Evolutionary conservation across 1,140 invertebrate genomes (phyloP), one percentile per base, ranked within the genome.

Genomic region (Drosophila prosaltans): DNA sequence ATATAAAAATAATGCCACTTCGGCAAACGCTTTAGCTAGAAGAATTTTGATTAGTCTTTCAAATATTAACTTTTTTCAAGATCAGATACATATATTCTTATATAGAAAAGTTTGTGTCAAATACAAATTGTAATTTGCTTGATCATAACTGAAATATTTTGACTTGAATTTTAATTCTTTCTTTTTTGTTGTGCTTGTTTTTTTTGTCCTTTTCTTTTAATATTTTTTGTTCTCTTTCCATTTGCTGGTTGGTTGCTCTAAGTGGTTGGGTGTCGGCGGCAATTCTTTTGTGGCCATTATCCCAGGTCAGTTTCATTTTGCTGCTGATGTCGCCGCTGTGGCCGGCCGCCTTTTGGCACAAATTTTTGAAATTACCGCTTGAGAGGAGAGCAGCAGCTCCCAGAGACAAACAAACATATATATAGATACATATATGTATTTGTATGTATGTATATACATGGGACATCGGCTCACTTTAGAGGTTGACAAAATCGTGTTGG

Each of bases 401-500:
- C 43, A 51, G 21, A 48, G 1, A 48, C n/a, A 48, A 3, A 43
- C 16, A 43, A 3, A 43, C 0, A 43, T n/a, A 43, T 16, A 43
- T n/a, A 43, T 43, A 41, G 10, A 30, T 41, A 11, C 3, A 41
- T 41, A 11, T 41, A 41, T 41, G 2, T 11, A 41, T 41, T 6
- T 45, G 8, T 60, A 64, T 45, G 51, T 62, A 36, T 36, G 6
- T 36, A 36, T 36, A 36, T 36, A 5, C 32, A 36, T 40, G 68
- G 65, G 39, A 36, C 63, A 69, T 65, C 82, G 68, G 78, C 72
- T 67, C 74, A 66, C 68, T 81, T 86, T 57, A 73, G 82, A 88
- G 79, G 68, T 82, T 88, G 83, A 88, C 83, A 79, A 85, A 85
- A 79, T 85, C 82, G 83, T 85, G 82, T 88, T 72, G 70, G 57